Conservation (phyloP, 2,113 vertebrate genomes). For the Colossoma macropomum region DNA sequence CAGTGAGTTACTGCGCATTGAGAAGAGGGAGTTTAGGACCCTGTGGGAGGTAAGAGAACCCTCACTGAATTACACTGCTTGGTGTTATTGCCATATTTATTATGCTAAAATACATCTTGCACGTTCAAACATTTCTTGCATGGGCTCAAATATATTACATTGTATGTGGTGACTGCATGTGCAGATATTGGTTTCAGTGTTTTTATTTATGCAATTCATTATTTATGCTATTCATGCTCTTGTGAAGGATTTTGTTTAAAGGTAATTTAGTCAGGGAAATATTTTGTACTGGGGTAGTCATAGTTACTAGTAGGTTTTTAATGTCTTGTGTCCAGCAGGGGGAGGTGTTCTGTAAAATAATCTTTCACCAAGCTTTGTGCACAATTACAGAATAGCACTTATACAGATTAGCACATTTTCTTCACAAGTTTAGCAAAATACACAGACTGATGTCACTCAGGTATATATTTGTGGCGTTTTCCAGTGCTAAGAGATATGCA, state of each 20-base stretch:
- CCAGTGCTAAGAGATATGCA: background rate
- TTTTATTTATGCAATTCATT: background rate
- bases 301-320: background rate
- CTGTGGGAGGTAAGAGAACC: conserved; percentile 92
- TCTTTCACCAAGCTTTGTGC: background rate
- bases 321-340: conserved; percentile 66
- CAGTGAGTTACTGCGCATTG: conserved; percentile 93
- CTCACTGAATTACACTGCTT: conserved; percentile 21
- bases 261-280: background rate
- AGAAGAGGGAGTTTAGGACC: conserved; percentile 93
- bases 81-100: background rate
- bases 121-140: too few relatives aligned
- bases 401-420: background rate
- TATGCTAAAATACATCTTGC: too few relatives aligned
- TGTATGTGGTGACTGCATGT: background rate
- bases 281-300: background rate
- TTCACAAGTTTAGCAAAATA: background rate
- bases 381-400: background rate
- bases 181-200: background rate
- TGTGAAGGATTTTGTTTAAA: background rate
- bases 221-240: background rate
- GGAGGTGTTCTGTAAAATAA: conserved; percentile 53
- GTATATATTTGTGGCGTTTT: background rate
- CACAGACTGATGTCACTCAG: background rate
- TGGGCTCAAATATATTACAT: too few relatives aligned